These are phyloP conservation scores for Paracentrotus lividus DNA, from an alignment of 53 echinoderm and acorn worm genomes.

Conservation along the genomic window DNA sequence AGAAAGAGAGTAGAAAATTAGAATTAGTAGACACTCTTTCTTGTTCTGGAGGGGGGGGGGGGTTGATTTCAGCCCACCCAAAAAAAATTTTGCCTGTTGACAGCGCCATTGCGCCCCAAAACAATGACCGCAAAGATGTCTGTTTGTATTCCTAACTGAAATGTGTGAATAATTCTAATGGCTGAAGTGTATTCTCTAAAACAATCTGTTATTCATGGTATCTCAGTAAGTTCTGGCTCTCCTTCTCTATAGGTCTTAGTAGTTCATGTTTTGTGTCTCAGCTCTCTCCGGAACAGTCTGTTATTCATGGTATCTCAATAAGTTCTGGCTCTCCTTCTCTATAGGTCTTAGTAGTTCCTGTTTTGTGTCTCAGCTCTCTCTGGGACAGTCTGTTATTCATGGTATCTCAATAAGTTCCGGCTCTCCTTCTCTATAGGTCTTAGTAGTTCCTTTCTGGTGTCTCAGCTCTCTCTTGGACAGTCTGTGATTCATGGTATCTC, in stretches of 20 bases:
- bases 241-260: conserved; percentile 48
- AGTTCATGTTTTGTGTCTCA: background rate
- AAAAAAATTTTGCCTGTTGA: no score
- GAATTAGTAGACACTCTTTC: no score
- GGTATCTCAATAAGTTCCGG: conserved; percentile 76
- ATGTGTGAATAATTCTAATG: no score
- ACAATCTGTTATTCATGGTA: no score
- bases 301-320: conserved; percentile 71
- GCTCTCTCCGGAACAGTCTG: background rate
- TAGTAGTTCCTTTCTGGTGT: background rate
- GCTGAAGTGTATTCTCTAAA: no score
- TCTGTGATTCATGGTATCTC: conserved; percentile 46
- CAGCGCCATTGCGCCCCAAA: no score
- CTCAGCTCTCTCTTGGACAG: background rate
- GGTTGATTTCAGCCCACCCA: no score
- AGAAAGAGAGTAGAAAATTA: no score
- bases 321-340: conserved; percentile 74
- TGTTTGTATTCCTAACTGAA: no score
- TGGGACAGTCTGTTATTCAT: conserved; percentile 72
- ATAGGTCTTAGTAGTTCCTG: conserved; percentile 71
- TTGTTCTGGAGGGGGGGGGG: no score
- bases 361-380: conserved; percentile 75
- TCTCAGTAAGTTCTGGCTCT: no score
- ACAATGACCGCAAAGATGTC: no score
- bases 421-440: conserved; percentile 67